These are phyloP conservation scores for Rutilus rutilus DNA, from an alignment of 2,113 vertebrate genomes.

Conservation along the genomic window DNA sequence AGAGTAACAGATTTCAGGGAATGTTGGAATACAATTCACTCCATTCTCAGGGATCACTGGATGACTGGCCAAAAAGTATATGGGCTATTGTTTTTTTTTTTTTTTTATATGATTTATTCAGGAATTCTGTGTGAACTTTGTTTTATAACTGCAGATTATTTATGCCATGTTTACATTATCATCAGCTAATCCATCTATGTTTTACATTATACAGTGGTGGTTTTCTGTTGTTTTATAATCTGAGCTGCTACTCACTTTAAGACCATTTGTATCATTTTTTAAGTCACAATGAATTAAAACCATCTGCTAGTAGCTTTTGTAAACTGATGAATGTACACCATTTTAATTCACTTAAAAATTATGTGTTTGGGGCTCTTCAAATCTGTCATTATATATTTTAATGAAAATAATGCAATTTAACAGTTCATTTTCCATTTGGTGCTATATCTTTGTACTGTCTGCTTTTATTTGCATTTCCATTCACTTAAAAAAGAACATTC, in stretches of 20 bases:
- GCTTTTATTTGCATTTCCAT: constrained; percentile 18
- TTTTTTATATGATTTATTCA: background rate
- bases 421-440: background rate
- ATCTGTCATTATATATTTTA: background rate
- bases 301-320: constrained; percentile 3
- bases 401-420: constrained; percentile 12
- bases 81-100: background rate
- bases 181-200: background rate
- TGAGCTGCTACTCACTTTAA: constrained; percentile 1
- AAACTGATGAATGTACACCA: background rate
- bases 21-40: constrained; percentile 14
- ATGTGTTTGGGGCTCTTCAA: background rate
- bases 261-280: background rate
- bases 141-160: constrained; percentile 28
- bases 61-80: background rate
- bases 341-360: background rate
- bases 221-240: background rate
- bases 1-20: constrained; percentile 26
- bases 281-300: background rate
- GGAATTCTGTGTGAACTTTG: background rate
- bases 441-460: background rate
- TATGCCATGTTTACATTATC: constrained; percentile 8
- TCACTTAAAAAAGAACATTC: background rate
- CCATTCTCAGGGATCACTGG: constrained; percentile 32
- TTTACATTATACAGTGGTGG: background rate